phyloP scores from a whole-genome alignment of 2,113 vertebrate genomes.

The Junco hyemalis region DNA sequence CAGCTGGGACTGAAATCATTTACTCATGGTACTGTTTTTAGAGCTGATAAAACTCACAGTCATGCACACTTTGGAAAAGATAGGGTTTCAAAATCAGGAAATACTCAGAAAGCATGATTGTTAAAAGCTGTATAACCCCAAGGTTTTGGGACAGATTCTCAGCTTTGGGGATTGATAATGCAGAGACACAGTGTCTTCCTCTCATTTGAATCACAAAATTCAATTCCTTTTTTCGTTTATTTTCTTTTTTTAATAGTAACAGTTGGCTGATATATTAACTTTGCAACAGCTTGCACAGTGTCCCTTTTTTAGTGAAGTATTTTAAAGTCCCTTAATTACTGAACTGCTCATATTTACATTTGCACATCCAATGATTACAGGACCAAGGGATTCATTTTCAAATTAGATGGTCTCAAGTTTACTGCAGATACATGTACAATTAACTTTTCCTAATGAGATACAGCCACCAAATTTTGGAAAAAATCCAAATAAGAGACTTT shows the following conservation, averaged over 20 bases:
- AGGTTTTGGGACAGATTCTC: not conserved
- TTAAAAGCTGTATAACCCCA: not conserved
- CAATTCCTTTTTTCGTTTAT: not conserved
- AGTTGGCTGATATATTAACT: not conserved
- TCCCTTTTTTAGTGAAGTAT: not conserved
- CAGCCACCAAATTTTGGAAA: not conserved
- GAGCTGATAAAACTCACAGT: not conserved
- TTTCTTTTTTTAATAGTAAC: not conserved
- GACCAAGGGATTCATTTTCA: not conserved
- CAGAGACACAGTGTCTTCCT: not conserved
- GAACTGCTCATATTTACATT: not conserved
- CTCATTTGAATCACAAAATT: not conserved
- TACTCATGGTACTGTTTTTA: not conserved
- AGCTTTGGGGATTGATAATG: not conserved
- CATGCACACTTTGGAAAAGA: not conserved
- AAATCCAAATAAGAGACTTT: not conserved
- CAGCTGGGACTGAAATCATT: not conserved
- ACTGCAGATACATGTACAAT: not conserved
- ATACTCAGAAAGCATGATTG: not conserved
- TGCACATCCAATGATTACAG: not conserved
- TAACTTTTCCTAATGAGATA: not conserved
- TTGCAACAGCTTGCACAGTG: not conserved
- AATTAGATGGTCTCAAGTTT: not conserved
- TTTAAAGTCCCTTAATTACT: not conserved
- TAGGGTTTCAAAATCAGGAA: not conserved